A percentile compares a stretch with the other conserved stretches of the same genome.
phyloP scores from a whole-genome alignment of 2,113 vertebrate species.

The Tupaia chinensis region DNA sequence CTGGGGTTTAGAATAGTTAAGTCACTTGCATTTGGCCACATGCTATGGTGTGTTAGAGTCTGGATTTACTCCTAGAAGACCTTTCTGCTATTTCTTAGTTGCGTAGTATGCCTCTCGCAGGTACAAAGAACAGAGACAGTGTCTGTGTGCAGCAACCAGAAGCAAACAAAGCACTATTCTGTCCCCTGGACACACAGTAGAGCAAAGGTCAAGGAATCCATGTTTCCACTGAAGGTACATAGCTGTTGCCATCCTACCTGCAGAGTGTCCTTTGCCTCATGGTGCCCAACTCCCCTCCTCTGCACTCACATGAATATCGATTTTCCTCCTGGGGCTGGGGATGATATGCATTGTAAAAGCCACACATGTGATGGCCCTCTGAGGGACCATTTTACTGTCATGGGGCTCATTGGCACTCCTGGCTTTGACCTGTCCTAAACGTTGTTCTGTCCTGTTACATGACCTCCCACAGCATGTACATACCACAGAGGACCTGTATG shows the following conservation, averaged over 20 bases:
- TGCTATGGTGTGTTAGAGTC: not conserved
- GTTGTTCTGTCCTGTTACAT: rapidly evolving
- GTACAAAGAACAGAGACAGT: not conserved
- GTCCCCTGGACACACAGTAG: not conserved
- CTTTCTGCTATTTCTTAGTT: not conserved
- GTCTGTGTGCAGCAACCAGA: not conserved
- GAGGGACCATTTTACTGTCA: rapidly evolving
- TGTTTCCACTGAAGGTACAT: too few species aligned
- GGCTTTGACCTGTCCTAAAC: not conserved
- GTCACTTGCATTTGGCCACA: not conserved
- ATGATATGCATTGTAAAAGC: not conserved
- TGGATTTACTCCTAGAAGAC: not conserved
- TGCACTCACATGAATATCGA: too few species aligned
- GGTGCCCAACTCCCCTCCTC: not conserved
- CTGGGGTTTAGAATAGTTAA: not conserved
- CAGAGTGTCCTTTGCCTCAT: not conserved
- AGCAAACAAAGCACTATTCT: not conserved
- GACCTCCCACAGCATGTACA: not conserved
- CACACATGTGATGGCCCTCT: rapidly evolving
- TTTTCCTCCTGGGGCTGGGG: not conserved
- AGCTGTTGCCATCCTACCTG: too few species aligned
- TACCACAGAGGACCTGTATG: not conserved
- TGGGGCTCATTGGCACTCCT: not conserved
- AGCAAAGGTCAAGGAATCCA: not conserved
- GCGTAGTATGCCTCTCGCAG: not conserved